Evolutionary conservation across 1,140 invertebrate genomes (phyloP).

Genomic region (Meloidogyne floridensis): DNA sequence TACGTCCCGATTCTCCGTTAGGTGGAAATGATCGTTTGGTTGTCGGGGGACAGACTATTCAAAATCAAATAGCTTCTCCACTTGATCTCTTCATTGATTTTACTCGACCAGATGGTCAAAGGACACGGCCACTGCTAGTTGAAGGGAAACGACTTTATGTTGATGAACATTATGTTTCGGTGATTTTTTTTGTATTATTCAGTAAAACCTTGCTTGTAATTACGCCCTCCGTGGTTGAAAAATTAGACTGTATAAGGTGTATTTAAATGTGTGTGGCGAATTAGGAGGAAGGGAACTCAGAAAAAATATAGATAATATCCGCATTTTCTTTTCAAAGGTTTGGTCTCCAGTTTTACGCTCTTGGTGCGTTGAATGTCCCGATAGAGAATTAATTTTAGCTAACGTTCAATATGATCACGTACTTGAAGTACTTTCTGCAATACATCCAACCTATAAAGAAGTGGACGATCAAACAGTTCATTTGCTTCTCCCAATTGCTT

Average conservation of each 20-base stretch:
- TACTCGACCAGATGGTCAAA: constrained; percentile 61
- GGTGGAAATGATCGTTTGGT: neutral
- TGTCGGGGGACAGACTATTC: neutral
- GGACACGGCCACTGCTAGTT: constrained; percentile 60
- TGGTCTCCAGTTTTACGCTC: constrained; percentile 48
- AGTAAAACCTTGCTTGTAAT: no score
- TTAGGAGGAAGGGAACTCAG: no score
- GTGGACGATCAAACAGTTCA: constrained; percentile 65
- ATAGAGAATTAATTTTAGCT: constrained; percentile 62
- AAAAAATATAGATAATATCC: no score
- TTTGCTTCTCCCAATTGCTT: constrained; percentile 62
- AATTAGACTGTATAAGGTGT: no score
- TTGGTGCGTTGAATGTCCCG: constrained; percentile 65
- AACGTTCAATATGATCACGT: constrained; percentile 66
- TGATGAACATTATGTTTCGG: constrained; percentile 65
- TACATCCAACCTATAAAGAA: constrained; percentile 65
- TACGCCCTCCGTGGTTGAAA: no score
- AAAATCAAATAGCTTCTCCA: constrained; percentile 16
- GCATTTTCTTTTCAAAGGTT: neutral
- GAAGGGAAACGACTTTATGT: constrained; percentile 64
- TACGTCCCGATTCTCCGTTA: neutral
- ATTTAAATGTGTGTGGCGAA: no score
- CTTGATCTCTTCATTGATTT: constrained; percentile 62
- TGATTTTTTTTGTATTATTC: constrained; percentile 8
- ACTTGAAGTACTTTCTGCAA: constrained; percentile 58